Evolutionary conservation across 2,797 vertebrate species (phyloP).

Genomic region (Pipistrellus kuhlii): DNA sequence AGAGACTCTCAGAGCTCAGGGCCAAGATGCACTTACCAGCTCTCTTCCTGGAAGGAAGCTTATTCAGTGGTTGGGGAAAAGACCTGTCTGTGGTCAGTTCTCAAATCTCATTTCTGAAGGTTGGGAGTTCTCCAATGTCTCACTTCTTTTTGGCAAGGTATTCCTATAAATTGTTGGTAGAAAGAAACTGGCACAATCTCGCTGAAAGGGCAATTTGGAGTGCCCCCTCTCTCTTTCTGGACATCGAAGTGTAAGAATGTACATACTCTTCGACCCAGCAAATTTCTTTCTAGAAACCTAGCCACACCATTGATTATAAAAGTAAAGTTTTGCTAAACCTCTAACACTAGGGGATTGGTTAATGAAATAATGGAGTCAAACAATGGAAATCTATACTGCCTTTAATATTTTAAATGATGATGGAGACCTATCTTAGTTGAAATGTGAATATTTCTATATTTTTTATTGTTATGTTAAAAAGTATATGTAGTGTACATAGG

Average conservation of each 20-base stretch:
- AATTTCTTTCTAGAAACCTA: slow-evolving; percentile 37
- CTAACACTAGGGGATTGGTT: not conserved
- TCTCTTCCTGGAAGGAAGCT: not conserved
- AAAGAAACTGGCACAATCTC: slow-evolving; percentile 22
- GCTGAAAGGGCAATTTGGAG: not conserved
- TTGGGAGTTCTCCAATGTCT: not conserved
- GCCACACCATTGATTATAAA: not conserved
- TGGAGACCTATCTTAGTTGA: not conserved
- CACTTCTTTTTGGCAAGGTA: slow-evolving; percentile 9
- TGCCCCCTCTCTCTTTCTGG: not conserved
- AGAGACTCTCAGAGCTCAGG: not conserved
- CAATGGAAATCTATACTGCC: not conserved
- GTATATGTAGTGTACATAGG: not conserved
- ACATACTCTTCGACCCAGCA: not conserved
- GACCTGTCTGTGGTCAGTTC: not conserved
- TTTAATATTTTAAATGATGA: slow-evolving; percentile 38
- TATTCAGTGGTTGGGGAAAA: not conserved
- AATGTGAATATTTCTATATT: slow-evolving; percentile 11
- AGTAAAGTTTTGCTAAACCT: not conserved
- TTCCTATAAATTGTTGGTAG: not conserved
- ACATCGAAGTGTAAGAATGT: slow-evolving; percentile 6
- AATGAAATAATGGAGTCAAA: slow-evolving; percentile 29
- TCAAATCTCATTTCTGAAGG: not conserved
- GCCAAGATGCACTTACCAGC: not conserved
- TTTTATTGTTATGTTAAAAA: not conserved